Evolutionary conservation across 2,113 vertebrate species (phyloP), one percentile per base, ranked within the genome.

Genomic region (Polypterus senegalus): DNA sequence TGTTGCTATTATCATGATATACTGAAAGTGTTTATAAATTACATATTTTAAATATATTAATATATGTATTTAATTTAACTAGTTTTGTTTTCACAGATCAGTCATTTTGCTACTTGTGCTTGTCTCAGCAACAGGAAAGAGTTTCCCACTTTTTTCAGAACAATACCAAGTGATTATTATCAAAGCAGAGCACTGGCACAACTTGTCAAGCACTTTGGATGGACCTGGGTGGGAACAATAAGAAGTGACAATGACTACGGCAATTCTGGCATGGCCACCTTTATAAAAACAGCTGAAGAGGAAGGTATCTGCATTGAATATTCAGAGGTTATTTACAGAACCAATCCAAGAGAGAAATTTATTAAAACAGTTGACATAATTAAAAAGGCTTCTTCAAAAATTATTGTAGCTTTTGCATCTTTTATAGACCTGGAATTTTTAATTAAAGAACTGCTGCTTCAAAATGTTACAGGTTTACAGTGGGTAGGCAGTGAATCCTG

Each of bases 81-180:
- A 11, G 49, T 47, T 66, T n/a, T 69, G 4, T 61, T 4, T 66
- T 48, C 47, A 58, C 52, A 86, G 83, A 76, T 85, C 68, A 87
- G 85, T 61, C 82, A 87, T 71, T 84, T 83, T 77, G 76, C 83
- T 10, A 85, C 83, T 4, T 87, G 85, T 68, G 82, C 83, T 2
- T 87, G 85, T 57, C 73, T 86, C 51, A 83, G 79, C 65, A 80
- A 84, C 71, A 83, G 77, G 67, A 81, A 76, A 3, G 69, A 79
- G 64, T 84, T 77, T 46, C 77, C 82, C 3, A 74, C 78, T 6
- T 86, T 87, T 66, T 86, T 85, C 68, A 80, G 85, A 70, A 87
- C 85, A 47, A 86, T 86, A 11, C 85, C 85, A 43, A 86, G 82
- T 69, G 85, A 87, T 67, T 78, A 79, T 58, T 81, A 79, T 65